These are phyloP conservation scores for Aethina tumida DNA, from an alignment of 1,140 invertebrate genomes.

Conservation along the genomic window DNA sequence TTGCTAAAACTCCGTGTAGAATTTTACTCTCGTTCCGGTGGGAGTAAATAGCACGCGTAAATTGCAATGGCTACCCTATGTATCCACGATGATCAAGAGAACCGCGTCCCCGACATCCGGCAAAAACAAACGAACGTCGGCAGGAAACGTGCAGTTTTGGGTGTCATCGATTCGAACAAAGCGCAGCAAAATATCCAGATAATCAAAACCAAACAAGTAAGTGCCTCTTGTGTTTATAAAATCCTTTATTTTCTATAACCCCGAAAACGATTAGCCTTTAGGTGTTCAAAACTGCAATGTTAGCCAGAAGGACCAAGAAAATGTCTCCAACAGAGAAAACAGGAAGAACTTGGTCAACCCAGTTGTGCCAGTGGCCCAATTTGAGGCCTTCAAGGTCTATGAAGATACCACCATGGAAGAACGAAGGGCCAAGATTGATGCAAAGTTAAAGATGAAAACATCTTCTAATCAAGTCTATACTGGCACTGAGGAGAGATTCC, in stretches of 20 bases:
- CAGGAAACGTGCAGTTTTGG: conserved; percentile 48
- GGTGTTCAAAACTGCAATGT: neutral
- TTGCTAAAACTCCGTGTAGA: too few relatives aligned
- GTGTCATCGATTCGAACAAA: conserved; percentile 37
- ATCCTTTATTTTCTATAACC: neutral
- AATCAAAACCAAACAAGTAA: conserved; percentile 36
- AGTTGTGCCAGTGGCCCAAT: conserved; percentile 49
- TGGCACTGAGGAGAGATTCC: conserved; percentile 24
- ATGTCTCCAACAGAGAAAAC: conserved; percentile 24
- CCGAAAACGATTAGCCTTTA: neutral
- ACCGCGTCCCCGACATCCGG: conserved; percentile 34
- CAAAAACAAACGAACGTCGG: conserved; percentile 39
- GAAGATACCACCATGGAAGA: conserved; percentile 52
- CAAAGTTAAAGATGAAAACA: conserved; percentile 26
- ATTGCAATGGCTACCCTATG: conserved; percentile 53
- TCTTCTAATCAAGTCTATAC: conserved; percentile 21
- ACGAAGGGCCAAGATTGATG: conserved; percentile 28
- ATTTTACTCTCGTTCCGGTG: too few relatives aligned
- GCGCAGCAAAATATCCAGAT: conserved; percentile 28
- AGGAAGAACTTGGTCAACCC: conserved; percentile 30
- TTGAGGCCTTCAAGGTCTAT: conserved; percentile 61
- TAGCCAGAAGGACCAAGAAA: conserved; percentile 20
- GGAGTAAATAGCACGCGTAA: neutral
- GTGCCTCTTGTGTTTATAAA: too few relatives aligned
- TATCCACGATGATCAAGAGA: conserved; percentile 59